Percentiles rank a stretch among this genome's conserved stretches.
phyloP scores from a whole-genome alignment of 2,888 invertebrate species.

The Aspidiotus destructor region DNA sequence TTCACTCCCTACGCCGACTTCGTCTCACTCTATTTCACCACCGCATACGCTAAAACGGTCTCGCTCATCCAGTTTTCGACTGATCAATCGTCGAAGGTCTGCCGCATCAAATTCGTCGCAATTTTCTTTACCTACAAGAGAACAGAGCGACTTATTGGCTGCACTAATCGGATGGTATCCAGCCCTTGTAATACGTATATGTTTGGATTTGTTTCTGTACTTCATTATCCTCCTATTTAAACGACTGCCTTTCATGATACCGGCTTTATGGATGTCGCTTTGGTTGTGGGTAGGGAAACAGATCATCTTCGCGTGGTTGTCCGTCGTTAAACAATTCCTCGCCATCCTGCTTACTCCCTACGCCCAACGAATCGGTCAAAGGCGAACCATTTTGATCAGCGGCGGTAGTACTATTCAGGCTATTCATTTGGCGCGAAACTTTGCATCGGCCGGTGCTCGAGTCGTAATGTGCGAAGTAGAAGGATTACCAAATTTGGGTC shows the following conservation, averaged over 20 bases:
- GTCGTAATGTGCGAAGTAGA: slow-evolving; percentile 74
- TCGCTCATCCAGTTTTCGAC: slow-evolving; percentile 37
- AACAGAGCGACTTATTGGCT: slow-evolving; percentile 33
- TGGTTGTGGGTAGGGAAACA: slow-evolving; percentile 69
- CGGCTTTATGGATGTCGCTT: slow-evolving; percentile 67
- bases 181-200: slow-evolving; percentile 35
- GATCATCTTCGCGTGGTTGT: slow-evolving; percentile 58
- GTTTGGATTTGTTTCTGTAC: slow-evolving; percentile 5
- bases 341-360: slow-evolving; percentile 50
- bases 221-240: slow-evolving; percentile 41
- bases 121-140: slow-evolving; percentile 32
- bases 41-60: slow-evolving; percentile 37
- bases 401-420: slow-evolving; percentile 79
- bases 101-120: slow-evolving; percentile 37
- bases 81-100: slow-evolving; percentile 37
- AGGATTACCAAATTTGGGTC: slow-evolving; percentile 62
- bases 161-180: slow-evolving; percentile 37
- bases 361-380: slow-evolving; percentile 51
- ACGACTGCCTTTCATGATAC: slow-evolving; percentile 59
- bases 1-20: not conserved
- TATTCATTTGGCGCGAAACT: slow-evolving; percentile 69
- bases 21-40: slow-evolving; percentile 34
- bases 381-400: slow-evolving; percentile 68
- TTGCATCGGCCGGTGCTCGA: slow-evolving; percentile 68
- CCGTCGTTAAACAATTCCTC: slow-evolving; percentile 53